phyloP scores from a whole-genome alignment of 2,113 vertebrate species.

The Barnardius zonarius region DNA sequence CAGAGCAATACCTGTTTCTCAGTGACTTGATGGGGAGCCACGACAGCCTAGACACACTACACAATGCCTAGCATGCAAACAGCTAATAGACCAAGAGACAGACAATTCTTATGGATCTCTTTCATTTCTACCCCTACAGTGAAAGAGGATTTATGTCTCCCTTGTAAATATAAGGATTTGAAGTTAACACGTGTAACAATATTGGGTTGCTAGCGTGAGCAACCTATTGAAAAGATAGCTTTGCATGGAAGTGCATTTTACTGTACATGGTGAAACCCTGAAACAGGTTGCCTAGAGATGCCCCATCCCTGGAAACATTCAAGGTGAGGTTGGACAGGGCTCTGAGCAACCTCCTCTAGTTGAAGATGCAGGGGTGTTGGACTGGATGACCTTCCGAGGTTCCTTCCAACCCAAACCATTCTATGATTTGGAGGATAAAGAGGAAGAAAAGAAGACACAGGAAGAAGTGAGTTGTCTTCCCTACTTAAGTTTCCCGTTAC shows the following conservation, averaged over 20 bases:
- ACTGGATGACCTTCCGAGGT: not conserved
- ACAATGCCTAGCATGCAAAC: not conserved
- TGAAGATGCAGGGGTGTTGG: not conserved
- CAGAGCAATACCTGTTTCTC: not conserved
- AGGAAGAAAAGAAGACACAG: not conserved
- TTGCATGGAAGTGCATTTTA: not conserved
- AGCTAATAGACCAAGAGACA: not conserved
- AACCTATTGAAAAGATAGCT: not conserved
- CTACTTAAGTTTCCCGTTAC: not conserved
- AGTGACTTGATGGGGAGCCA: not conserved
- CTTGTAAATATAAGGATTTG: not conserved
- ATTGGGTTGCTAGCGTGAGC: not conserved
- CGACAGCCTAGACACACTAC: not conserved
- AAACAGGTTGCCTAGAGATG: not conserved
- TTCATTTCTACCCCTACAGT: not conserved
- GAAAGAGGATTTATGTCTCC: not conserved
- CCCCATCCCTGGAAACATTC: not conserved
- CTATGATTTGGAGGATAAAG: not conserved
- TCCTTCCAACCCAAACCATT: not conserved
- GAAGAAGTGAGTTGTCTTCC: not conserved
- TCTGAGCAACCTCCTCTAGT: not conserved
- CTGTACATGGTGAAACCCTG: not conserved
- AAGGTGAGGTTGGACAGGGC: rapidly evolving
- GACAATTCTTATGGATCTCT: no score
- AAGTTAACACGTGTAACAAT: not conserved